A percentile compares a stretch with the other conserved stretches of the same genome.
Conservation (phyloP, 1,140 invertebrate genomes). For the Thrips palmi region DNA sequence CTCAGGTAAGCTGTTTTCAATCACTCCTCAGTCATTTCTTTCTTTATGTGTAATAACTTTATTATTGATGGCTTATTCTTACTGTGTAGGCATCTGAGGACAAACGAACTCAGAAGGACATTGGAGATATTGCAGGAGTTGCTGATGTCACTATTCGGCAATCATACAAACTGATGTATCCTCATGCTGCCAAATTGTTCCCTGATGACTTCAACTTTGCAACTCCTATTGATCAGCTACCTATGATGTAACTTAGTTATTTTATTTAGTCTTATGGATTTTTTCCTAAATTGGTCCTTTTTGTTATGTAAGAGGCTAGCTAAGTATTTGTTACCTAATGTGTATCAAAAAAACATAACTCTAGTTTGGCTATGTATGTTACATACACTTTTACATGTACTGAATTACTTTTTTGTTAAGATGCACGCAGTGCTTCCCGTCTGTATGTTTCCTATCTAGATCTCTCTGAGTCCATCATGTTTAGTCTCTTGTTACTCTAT, state of each 20-base stretch:
- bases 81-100: constrained; percentile 68
- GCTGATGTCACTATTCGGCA: constrained; percentile 97
- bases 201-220: constrained; percentile 92
- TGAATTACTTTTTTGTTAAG: too few relatives aligned
- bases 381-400: too few relatives aligned
- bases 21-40: constrained; percentile 6
- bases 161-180: constrained; percentile 96
- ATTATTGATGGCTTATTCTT: constrained; percentile 10
- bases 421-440: too few relatives aligned
- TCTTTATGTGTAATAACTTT: constrained; percentile 10
- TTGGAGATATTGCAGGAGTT: constrained; percentile 95
- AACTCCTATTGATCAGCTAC: constrained; percentile 86
- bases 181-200: constrained; percentile 77
- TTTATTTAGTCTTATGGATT: not conserved
- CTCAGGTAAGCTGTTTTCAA: constrained; percentile 41
- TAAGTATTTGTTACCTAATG: too few relatives aligned
- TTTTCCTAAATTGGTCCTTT: too few relatives aligned
- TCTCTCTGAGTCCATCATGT: too few relatives aligned
- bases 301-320: too few relatives aligned
- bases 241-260: constrained; percentile 46
- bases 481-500: too few relatives aligned
- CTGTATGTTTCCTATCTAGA: too few relatives aligned
- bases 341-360: too few relatives aligned
- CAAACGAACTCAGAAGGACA: constrained; percentile 92
- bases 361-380: too few relatives aligned